phyloP scores from a whole-genome alignment of 2,888 invertebrate genomes.

The Uropetala carovei region DNA sequence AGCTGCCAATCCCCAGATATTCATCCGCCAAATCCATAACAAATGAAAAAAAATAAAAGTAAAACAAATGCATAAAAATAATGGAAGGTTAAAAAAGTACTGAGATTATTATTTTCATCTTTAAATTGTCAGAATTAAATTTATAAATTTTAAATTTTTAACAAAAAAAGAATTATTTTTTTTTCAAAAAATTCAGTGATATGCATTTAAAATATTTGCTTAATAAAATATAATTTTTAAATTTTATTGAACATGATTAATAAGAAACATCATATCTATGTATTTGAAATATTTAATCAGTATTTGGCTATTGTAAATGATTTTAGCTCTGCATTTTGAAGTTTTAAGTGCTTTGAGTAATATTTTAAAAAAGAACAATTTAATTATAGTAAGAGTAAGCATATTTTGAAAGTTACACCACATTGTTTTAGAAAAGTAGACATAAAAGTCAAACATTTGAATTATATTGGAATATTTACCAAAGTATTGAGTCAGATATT shows the following conservation, averaged over 20 bases:
- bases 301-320: no score
- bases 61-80: conserved; percentile 25
- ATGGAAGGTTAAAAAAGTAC: neutral
- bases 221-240: neutral
- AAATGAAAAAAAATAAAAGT: conserved; percentile 62
- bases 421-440: conserved; percentile 18
- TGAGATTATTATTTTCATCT: neutral
- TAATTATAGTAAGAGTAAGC: neutral
- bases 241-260: conserved; percentile 24
- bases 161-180: no score
- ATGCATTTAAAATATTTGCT: no score
- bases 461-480: neutral
- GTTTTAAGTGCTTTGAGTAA: neutral
- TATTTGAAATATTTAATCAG: no score
- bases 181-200: no score
- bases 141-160: no score
- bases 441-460: neutral
- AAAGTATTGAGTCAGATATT: neutral
- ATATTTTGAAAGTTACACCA: conserved; percentile 35
- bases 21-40: conserved; percentile 60
- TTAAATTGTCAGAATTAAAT: neutral
- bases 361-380: neutral
- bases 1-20: conserved; percentile 82
- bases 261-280: neutral
- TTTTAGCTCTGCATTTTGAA: neutral